phyloP scores from a whole-genome alignment of 1,140 invertebrate species.

The Diachasma alloeum region DNA sequence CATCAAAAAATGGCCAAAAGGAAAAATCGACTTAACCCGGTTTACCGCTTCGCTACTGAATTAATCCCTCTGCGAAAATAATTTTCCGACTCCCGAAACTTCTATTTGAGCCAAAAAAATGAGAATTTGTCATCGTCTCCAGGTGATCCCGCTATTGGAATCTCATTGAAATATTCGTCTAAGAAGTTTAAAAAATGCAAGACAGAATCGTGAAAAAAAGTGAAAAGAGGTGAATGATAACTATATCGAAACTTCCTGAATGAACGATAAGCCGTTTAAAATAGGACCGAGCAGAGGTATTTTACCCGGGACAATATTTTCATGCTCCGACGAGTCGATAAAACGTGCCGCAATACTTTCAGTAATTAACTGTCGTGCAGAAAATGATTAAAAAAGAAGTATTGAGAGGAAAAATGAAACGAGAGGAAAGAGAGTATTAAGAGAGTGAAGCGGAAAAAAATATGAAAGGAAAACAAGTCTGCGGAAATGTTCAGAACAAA shows the following conservation, averaged over 20 bases:
- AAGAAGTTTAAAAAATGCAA: background rate
- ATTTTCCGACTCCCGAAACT: too few species aligned
- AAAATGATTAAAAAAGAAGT: slow-evolving; percentile 5
- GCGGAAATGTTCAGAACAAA: background rate
- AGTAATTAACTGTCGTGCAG: slow-evolving; percentile 52
- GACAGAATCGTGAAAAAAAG: background rate
- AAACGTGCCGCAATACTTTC: slow-evolving; percentile 53
- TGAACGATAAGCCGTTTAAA: slow-evolving; percentile 52
- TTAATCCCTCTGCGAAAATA: too few species aligned
- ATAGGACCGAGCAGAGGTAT: slow-evolving; percentile 38
- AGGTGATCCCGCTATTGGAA: too few species aligned
- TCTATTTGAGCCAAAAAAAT: too few species aligned
- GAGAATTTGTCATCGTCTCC: too few species aligned
- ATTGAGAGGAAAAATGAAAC: background rate
- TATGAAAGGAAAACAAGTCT: slow-evolving; percentile 10
- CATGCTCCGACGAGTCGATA: slow-evolving; percentile 49
- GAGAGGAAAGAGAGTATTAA: background rate
- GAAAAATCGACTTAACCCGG: too few species aligned
- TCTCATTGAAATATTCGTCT: too few species aligned
- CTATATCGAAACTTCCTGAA: slow-evolving; percentile 30
- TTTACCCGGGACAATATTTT: slow-evolving; percentile 50
- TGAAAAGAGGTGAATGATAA: background rate
- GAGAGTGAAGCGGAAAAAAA: slow-evolving; percentile 15
- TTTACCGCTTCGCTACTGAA: too few species aligned
- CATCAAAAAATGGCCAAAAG: too few species aligned